Base-by-base conservation (phyloP, 2,113 vertebrate species). In the Prochilodus magdalenae region DNA sequence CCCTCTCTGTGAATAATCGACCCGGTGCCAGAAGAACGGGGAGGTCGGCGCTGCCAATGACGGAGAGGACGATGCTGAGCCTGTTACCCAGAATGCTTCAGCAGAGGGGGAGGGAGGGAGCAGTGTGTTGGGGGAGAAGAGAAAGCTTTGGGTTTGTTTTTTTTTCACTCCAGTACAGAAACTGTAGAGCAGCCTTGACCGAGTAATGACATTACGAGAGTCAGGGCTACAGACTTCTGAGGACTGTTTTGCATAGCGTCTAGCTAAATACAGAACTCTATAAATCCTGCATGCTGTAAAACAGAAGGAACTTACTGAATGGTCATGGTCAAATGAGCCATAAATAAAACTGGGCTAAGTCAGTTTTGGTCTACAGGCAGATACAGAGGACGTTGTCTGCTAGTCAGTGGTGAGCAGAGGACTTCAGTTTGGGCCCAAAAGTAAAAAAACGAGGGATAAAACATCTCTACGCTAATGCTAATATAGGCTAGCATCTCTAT, bases 1-100 rank as follows among this genome's bases (percentile, higher is more conserved):
- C 88, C 87, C 55, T 89, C 15, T 83, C 86, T 74, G 93, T 94
- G 93, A 94, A 90, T 94, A 93, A 94, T 93, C 91, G 93, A 93
- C 93, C 92, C 79, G 49, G n/a, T 89, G 93, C 93, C 93, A 92
- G 89, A 83, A 90, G 84, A 79, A 82, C 62, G 77, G 81, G 77
- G 86, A 88, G 92, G 91, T 92, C 92, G 86, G 73, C 10, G 29
- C 51, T 30, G 80, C 79, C 93, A 93, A 93, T 93, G 93, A 92
- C 89, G 85, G 88, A 90, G 51, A 92, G 91, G 91, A 93, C 90
- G 53, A n/a, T 80, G 85, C 88, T 59, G 81, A 87, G 79, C 80
- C 76, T 16, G 40, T 75, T 85, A 82, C 40, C 69, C 20, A 15
- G 49, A 51, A 53, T 80, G 66, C 78, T 78, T 75, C 63, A 60